Evolutionary conservation across 2,113 vertebrate genomes (phyloP), one percentile per base, ranked within the genome.

Genomic region (Neomonachus schauinslandi): DNA sequence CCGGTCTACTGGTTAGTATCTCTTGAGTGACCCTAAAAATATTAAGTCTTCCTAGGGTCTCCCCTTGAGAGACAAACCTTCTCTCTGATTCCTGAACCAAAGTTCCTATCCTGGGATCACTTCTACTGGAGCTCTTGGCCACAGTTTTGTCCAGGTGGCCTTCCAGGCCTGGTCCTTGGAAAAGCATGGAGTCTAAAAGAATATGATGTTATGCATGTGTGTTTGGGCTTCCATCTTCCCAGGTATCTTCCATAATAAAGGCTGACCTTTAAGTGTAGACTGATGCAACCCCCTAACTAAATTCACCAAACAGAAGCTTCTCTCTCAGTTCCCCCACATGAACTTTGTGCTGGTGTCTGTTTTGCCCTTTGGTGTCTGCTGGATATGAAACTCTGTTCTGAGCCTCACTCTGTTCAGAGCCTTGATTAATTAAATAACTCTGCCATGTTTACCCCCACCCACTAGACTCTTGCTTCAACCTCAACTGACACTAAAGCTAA

Each of bases 61-160:
- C 24, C 2, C n/a, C 5, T 53, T 84, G n/a, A 53, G 8, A 57
- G 14, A 12, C 7, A 59, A 65, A 39, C 1, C 26, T 63, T 90
- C 24, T 65, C 12, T 21, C 28, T 53, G 61, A 87, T 31, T 81
- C 22, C 33, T 83, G 39, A 63, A 26, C 42, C 26, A 28, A 80
- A 2, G 9, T 11, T 15, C 28, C 46, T n/a, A 2, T 1, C 33
- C 55, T 14, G 12, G 1, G 16, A 18, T 10, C 36, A n/a, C 28
- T 14, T 26, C n/a, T 59, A 9, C 22, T 18, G 11, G 4, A 61
- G 12, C 24, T 18, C 42, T 31, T 15, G 13, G 36, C 36, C 55
- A 42, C 11, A 21, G 9, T 1, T 31, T 5, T 16, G 7, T 92
- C 31, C 51, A 39, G 7, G 1, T 22, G 36, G 28, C 7, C 18